A percentile compares a stretch with the other conserved stretches of the same genome.
Evolutionary conservation across 2,888 invertebrate species (phyloP).

Genomic region (Brenthis ino): DNA sequence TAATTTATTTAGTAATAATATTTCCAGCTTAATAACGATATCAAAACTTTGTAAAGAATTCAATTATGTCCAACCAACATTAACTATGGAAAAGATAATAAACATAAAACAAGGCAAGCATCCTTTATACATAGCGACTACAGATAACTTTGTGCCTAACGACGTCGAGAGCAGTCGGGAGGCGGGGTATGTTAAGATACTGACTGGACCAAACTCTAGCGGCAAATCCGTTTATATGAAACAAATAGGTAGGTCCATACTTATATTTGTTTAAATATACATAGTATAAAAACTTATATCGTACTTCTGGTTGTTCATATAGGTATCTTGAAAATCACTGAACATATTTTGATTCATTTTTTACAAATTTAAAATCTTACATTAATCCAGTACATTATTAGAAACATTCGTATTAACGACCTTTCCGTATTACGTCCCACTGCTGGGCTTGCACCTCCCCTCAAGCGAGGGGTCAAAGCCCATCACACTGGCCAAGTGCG

Average conservation of each 20-base stretch:
- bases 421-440: too few species aligned
- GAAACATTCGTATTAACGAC: too few species aligned
- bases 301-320: too few species aligned
- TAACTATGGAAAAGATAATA: slow-evolving; percentile 82
- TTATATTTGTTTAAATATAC: too few species aligned
- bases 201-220: slow-evolving; percentile 95
- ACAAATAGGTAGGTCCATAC: slow-evolving; percentile 79
- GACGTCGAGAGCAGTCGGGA: slow-evolving; percentile 83
- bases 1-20: background rate
- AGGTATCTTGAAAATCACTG: too few species aligned
- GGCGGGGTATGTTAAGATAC: slow-evolving; percentile 85
- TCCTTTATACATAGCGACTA: slow-evolving; percentile 87
- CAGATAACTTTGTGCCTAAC: slow-evolving; percentile 88
- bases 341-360: too few species aligned
- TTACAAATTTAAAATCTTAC: too few species aligned
- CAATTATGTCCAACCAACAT: slow-evolving; percentile 84
- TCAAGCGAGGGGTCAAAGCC: too few species aligned
- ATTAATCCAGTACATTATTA: too few species aligned
- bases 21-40: slow-evolving; percentile 84
- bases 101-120: slow-evolving; percentile 87
- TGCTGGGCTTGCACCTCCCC: too few species aligned
- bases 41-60: slow-evolving; percentile 85
- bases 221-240: slow-evolving; percentile 97
- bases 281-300: too few species aligned
- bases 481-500: too few species aligned